These are phyloP conservation scores for Pterocles orientalis DNA, from an alignment of 2,113 vertebrate species.

Conservation along the genomic window DNA sequence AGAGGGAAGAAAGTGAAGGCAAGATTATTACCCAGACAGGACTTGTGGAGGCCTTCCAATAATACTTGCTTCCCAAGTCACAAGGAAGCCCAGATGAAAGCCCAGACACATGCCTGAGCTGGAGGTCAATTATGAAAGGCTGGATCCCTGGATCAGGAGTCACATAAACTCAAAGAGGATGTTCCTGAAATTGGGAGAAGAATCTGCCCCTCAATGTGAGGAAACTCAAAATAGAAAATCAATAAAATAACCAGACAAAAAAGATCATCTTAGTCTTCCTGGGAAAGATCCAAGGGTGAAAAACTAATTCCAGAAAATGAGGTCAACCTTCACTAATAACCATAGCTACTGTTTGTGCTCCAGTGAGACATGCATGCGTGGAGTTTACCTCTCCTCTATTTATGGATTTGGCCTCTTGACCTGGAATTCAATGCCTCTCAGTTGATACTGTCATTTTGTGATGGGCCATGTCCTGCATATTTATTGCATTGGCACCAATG, in stretches of 20 bases:
- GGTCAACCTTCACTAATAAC: conserved; percentile 61
- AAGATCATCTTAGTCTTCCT: conserved; percentile 21
- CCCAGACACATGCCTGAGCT: neutral
- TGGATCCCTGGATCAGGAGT: neutral
- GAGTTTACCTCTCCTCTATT: conserved; percentile 64
- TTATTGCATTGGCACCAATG: conserved; percentile 34
- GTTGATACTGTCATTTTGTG: conserved; percentile 23
- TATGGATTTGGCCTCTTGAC: conserved; percentile 62
- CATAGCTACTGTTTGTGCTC: conserved; percentile 62
- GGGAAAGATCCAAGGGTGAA: conserved; percentile 62
- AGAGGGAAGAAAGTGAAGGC: neutral
- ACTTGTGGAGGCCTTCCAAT: neutral
- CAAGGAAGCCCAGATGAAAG: neutral
- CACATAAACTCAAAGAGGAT: neutral
- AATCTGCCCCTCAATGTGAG: neutral
- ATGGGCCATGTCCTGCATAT: neutral
- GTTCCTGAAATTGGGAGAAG: neutral
- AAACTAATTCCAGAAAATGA: conserved; percentile 63
- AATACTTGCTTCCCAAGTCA: neutral
- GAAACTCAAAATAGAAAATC: conserved; percentile 48
- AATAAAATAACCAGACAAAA: conserved; percentile 32
- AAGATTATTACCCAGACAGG: neutral
- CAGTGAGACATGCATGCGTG: neutral
- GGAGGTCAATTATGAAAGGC: neutral
- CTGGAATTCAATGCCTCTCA: conserved; percentile 43